A percentile compares a stretch with the other conserved stretches of the same genome.
These are phyloP conservation scores for Eupithecia abbreviata DNA, from an alignment of 2,888 invertebrate species.

Conservation along the genomic window DNA sequence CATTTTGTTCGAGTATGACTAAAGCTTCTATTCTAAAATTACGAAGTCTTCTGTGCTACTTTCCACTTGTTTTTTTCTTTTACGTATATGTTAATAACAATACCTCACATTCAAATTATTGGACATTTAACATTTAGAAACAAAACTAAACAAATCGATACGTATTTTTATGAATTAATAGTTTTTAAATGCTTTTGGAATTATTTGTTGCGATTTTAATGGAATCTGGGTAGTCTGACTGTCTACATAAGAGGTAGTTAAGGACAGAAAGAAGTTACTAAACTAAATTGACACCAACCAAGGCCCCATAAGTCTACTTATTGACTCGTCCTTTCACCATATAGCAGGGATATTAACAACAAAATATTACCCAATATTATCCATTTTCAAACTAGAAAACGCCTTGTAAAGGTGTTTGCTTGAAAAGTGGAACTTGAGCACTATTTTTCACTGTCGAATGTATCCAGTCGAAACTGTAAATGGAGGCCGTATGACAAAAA, in stretches of 20 bases:
- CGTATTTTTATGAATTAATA: background rate
- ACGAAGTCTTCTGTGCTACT: background rate
- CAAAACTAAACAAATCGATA: background rate
- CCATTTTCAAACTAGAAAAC: background rate
- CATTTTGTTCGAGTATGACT: background rate
- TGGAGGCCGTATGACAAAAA: background rate
- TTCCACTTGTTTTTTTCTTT: background rate
- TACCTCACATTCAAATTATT: background rate
- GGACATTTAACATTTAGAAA: background rate
- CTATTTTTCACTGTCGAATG: background rate
- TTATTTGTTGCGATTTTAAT: background rate
- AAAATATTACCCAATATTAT: background rate
- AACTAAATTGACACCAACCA: background rate
- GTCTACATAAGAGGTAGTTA: background rate
- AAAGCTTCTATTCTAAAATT: background rate
- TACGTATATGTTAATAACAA: background rate
- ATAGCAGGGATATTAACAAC: background rate
- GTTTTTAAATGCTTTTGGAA: conserved; percentile 1
- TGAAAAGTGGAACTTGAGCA: background rate
- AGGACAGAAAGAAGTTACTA: background rate
- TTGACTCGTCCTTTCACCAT: background rate
- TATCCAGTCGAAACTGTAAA: background rate
- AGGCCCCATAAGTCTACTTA: background rate
- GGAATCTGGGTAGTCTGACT: background rate
- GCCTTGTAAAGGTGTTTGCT: background rate